phyloP scores from a whole-genome alignment of 2,797 vertebrate genomes.

The Bradypodion ventrale region DNA sequence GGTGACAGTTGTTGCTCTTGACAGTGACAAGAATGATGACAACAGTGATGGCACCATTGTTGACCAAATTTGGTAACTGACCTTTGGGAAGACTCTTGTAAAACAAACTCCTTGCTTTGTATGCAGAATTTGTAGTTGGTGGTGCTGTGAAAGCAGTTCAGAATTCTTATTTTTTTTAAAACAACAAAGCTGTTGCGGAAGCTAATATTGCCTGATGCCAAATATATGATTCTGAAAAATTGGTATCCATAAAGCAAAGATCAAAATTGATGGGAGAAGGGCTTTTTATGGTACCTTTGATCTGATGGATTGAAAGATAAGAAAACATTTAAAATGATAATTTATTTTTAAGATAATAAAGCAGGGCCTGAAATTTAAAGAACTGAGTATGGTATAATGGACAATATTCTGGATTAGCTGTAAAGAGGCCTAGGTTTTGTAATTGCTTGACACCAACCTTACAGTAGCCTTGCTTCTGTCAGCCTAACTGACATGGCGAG shows the following conservation, averaged over 20 bases:
- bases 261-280: background rate
- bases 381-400: background rate
- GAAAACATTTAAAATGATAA: background rate
- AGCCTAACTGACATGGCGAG: background rate
- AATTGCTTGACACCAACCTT: too few species aligned
- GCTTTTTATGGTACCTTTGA: background rate
- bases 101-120: constrained; percentile 70
- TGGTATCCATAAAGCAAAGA: constrained; percentile 37
- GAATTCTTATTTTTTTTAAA: constrained; percentile 20
- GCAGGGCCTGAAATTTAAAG: background rate
- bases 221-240: constrained; percentile 50
- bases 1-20: constrained; percentile 89
- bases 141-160: constrained; percentile 15
- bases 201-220: constrained; percentile 14
- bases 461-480: background rate
- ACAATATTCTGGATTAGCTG: background rate
- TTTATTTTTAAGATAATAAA: background rate
- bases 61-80: constrained; percentile 93
- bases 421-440: background rate
- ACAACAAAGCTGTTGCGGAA: background rate
- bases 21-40: constrained; percentile 83
- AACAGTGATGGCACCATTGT: constrained; percentile 79
- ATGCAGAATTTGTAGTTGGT: constrained; percentile 50
- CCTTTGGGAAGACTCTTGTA: constrained; percentile 77
- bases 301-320: constrained; percentile 29